These are phyloP conservation scores for Cantharis nigra DNA, from an alignment of 2,888 invertebrate genomes.

Conservation along the genomic window DNA sequence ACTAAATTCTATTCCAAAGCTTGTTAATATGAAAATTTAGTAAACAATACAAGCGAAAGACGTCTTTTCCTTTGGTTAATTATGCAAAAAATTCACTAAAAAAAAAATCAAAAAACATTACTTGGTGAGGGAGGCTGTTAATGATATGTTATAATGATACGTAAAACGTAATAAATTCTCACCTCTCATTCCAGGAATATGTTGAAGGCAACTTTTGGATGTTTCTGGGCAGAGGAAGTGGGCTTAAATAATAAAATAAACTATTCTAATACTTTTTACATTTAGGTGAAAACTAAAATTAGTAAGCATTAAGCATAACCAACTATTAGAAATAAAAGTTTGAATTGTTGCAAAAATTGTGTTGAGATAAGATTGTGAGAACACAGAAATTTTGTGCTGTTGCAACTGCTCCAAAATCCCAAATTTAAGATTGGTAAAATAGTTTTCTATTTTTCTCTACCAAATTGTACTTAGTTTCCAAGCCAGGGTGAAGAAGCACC, in stretches of 20 bases:
- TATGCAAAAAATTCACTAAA: background rate
- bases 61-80: background rate
- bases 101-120: background rate
- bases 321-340: background rate
- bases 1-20: background rate
- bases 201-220: conserved; percentile 25
- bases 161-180: conserved; percentile 10
- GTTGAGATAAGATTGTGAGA: background rate
- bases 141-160: background rate
- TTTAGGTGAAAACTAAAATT: background rate
- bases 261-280: conserved; percentile 7
- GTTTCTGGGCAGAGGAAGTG: conserved; percentile 22
- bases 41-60: background rate
- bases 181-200: conserved; percentile 22
- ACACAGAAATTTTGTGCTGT: background rate
- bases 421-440: no score
- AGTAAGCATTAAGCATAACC: background rate
- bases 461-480: no score
- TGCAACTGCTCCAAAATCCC: no score
- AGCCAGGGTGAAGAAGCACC: no score
- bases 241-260: conserved; percentile 26
- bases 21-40: background rate
- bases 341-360: background rate
- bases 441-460: no score
- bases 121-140: background rate